These are phyloP conservation scores for Aricia artaxerxes DNA, from an alignment of 2,888 invertebrate species.

Conservation along the genomic window DNA sequence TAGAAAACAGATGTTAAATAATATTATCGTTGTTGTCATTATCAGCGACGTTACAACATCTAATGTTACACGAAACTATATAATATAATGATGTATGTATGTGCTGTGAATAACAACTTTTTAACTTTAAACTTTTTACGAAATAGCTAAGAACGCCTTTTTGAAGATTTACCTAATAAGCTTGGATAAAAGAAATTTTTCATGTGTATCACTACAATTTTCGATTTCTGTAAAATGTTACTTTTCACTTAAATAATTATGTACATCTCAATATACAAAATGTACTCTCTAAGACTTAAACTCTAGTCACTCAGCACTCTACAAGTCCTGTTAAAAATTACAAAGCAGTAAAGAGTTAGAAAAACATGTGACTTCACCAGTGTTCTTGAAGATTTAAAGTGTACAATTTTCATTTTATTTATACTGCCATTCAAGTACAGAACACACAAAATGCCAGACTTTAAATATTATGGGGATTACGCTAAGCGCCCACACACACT, in stretches of 20 bases:
- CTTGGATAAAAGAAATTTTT: neutral
- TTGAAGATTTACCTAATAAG: neutral
- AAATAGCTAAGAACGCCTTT: neutral
- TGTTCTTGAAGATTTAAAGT: constrained; percentile 29
- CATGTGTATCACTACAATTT: neutral
- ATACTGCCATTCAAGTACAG: constrained; percentile 33
- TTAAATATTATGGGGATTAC: constrained; percentile 40
- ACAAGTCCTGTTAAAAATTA: constrained; percentile 4
- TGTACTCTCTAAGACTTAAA: neutral
- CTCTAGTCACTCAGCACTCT: neutral
- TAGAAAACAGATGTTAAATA: constrained; percentile 24
- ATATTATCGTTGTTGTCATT: constrained; percentile 3
- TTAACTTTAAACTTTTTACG: neutral
- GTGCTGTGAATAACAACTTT: too few species aligned
- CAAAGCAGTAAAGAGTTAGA: constrained; percentile 15
- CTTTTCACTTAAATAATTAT: neutral
- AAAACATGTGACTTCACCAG: constrained; percentile 20
- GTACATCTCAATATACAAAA: neutral
- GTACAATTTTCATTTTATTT: constrained; percentile 32
- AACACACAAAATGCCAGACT: constrained; percentile 34
- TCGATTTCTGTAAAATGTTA: neutral
- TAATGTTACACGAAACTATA: neutral
- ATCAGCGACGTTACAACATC: neutral
- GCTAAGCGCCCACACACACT: constrained; percentile 66
- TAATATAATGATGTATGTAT: too few species aligned